phyloP scores from a whole-genome alignment of 2,797 vertebrate genomes.

The Acrossocheilus fasciatus region DNA sequence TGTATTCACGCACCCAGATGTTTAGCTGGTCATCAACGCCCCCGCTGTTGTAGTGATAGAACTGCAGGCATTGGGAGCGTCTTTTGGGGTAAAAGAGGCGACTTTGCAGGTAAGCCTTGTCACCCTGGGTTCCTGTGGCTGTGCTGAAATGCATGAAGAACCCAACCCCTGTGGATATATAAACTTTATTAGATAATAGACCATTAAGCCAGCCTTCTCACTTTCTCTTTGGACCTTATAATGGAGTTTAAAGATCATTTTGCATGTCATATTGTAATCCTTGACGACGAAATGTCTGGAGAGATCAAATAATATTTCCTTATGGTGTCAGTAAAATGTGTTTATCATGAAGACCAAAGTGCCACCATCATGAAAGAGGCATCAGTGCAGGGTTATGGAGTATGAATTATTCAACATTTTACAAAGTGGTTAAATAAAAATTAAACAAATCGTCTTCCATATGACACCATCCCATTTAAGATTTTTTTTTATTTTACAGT shows the following conservation, averaged over 20 bases:
- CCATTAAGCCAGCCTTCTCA: background rate
- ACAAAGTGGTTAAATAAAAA: background rate
- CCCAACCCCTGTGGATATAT: constrained; percentile 77
- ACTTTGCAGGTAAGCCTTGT: constrained; percentile 80
- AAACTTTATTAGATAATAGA: background rate
- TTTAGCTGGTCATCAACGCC: constrained; percentile 74
- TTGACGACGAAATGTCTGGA: background rate
- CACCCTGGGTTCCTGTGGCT: constrained; percentile 59
- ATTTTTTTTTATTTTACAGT: background rate
- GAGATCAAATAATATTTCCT: background rate
- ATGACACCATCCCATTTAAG: background rate
- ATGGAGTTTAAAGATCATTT: background rate
- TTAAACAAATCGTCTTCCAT: background rate
- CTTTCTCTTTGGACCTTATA: background rate
- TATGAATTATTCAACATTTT: background rate
- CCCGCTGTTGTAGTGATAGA: constrained; percentile 85
- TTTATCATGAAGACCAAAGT: constrained; percentile 48
- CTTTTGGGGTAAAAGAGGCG: constrained; percentile 83
- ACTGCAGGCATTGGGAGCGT: constrained; percentile 86
- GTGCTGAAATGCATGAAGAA: constrained; percentile 89
- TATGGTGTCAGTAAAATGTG: background rate
- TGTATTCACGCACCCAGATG: constrained; percentile 80
- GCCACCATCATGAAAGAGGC: constrained; percentile 27
- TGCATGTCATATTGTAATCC: background rate
- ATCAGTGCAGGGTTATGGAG: constrained; percentile 1